A percentile compares a stretch with the other conserved stretches of the same genome.
Evolutionary conservation across 1,140 invertebrate genomes (phyloP).

Genomic region (Drosophila nasuta): DNA sequence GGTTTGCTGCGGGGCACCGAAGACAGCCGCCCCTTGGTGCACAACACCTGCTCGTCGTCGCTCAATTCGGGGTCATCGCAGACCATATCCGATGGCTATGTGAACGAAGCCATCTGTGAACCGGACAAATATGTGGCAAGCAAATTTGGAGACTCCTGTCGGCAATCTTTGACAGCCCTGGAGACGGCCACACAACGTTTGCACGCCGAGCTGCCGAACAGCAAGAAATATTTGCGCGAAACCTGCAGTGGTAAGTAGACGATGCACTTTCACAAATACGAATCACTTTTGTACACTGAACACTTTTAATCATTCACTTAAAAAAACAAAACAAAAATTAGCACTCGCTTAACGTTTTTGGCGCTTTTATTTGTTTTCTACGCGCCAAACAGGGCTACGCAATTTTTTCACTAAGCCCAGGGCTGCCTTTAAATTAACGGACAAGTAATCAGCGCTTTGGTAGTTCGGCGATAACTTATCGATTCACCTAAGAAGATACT

Average conservation of each 20-base stretch:
- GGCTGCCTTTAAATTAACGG: too few species aligned
- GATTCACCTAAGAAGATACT: too few species aligned
- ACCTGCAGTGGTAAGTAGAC: slow-evolving; percentile 77
- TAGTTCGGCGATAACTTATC: too few species aligned
- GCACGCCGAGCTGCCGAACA: slow-evolving; percentile 67
- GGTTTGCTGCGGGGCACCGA: slow-evolving; percentile 84
- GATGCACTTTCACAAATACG: background rate
- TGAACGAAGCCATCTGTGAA: slow-evolving; percentile 90
- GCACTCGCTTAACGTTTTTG: too few species aligned
- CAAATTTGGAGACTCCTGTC: slow-evolving; percentile 84
- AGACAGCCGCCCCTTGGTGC: slow-evolving; percentile 88
- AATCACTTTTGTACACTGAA: background rate
- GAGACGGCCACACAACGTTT: slow-evolving; percentile 71
- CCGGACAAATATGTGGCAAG: slow-evolving; percentile 85
- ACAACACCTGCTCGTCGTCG: slow-evolving; percentile 86
- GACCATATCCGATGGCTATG: slow-evolving; percentile 90
- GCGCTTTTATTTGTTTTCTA: too few species aligned
- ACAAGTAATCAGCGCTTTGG: too few species aligned
- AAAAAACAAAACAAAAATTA: too few species aligned
- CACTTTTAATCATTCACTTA: background rate
- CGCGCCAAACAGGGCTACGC: too few species aligned
- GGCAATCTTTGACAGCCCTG: slow-evolving; percentile 81
- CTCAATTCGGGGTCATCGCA: slow-evolving; percentile 86
- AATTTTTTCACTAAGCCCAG: too few species aligned
- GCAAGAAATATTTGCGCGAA: slow-evolving; percentile 81